Evolutionary conservation across 2,888 invertebrate species (phyloP).

Genomic region (Himalopsyche anomala): DNA sequence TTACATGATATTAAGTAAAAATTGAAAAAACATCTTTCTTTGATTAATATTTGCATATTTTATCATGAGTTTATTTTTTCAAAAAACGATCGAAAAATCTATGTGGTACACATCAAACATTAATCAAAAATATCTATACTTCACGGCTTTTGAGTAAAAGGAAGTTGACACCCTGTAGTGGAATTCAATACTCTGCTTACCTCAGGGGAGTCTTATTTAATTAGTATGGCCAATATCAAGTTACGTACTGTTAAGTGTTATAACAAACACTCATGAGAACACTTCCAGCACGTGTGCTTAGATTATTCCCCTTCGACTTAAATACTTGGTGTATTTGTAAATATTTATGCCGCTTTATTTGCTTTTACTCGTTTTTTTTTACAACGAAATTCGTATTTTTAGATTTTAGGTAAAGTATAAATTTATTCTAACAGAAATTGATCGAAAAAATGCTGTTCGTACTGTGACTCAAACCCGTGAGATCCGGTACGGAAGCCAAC

Average conservation of each 20-base stretch:
- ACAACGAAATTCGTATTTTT: neutral
- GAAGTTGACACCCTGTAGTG: slow-evolving; percentile 1
- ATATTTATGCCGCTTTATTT: slow-evolving; percentile 26
- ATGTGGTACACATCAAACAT: no score
- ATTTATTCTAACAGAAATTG: no score
- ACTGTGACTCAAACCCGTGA: no score
- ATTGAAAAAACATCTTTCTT: no score
- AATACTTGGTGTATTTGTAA: slow-evolving; percentile 5
- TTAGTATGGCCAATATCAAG: slow-evolving; percentile 40
- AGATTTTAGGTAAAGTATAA: no score
- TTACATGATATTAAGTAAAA: no score
- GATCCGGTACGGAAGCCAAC: no score
- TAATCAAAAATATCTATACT: no score
- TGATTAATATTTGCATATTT: no score
- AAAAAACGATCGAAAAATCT: no score
- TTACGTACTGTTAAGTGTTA: slow-evolving; percentile 22
- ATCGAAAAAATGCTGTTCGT: no score
- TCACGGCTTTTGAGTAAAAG: neutral
- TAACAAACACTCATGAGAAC: neutral
- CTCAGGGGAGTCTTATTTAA: neutral
- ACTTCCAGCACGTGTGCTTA: slow-evolving; percentile 32
- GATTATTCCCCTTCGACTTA: neutral
- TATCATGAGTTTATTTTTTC: no score
- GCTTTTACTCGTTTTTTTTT: neutral
- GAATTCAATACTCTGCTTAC: slow-evolving; percentile 7